Evolutionary conservation across 2,888 invertebrate species (phyloP), one percentile per base, ranked within the genome.

Genomic region (Lasioglossum villosulum): DNA sequence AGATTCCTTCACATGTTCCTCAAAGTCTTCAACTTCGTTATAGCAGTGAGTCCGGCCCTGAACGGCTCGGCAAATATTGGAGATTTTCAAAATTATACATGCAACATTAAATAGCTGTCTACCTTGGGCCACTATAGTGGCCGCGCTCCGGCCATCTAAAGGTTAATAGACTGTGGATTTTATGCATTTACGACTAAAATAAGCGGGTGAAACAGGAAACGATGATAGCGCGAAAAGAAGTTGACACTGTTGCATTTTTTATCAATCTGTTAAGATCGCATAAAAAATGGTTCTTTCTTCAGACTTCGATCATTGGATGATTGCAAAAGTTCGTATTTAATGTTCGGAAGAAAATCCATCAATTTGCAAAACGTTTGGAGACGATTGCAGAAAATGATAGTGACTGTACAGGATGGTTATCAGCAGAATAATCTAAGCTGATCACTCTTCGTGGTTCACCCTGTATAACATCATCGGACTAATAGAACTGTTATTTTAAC

Each of bases 21-120:
- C 19, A 16, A 27, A 27, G 37, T 66, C 19, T 19, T 3, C 10
- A 4, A 59, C 14, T 14, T 59, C 5, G 59, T 5, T 23, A 10
- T 52, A 10, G 8, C 52, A n/a, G 48, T 48, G 2, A 16, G 23
- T 23, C 27, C 59, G 59, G 14, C 14, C 59, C 59, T 59, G 59
- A 27, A 16, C 59, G n/a, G 27, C 59, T 14, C 12, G 59, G 59
- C 59, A 59, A 59, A 59, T 59, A 30, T 27, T 59, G 59, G 59
- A 59, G 14, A 59, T 59, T 59, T 59, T 59, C 27, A 59, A 59
- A 59, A 59, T 59, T 59, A 59, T 27, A 59, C 59, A 59, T 59
- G 59, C 59, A 52, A 27, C 59, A 27, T 59, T 59, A 59, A 59
- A 59, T 59, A 59, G 27, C 59, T 16, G 59, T 59, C 59, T 14